Conservation (phyloP, 2,113 vertebrate genomes). For the rabbit (Oryctolagus cuniculus) region mOryCun1.1 NC_091438.1:84830001-84830500, state of each 20-base stretch:
- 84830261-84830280: background rate
- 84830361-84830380: constrained; percentile 67
- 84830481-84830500: constrained; percentile 74
- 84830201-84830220: no score
- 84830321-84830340: constrained; percentile 40
- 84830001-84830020: no score
- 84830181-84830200: no score
- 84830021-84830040: no score
- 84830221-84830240: background rate
- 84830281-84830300: constrained; percentile 54
- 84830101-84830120: no score
- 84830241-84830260: constrained; percentile 43
- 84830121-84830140: no score
- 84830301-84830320: constrained; percentile 8
- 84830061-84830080: no score
- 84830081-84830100: no score
- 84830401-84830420: constrained; percentile 79
- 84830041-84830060: no score
- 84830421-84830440: constrained; percentile 79
- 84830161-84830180: no score
- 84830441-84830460: constrained; percentile 68
- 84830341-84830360: constrained; percentile 68
- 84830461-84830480: constrained; percentile 80
- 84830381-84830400: constrained; percentile 73
- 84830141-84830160: no score